Percentiles rank a stretch among this genome's conserved stretches.
These are phyloP conservation scores for Gymnothorax javanicus DNA, from an alignment of 2,797 vertebrate species.

Conservation along the genomic window DNA sequence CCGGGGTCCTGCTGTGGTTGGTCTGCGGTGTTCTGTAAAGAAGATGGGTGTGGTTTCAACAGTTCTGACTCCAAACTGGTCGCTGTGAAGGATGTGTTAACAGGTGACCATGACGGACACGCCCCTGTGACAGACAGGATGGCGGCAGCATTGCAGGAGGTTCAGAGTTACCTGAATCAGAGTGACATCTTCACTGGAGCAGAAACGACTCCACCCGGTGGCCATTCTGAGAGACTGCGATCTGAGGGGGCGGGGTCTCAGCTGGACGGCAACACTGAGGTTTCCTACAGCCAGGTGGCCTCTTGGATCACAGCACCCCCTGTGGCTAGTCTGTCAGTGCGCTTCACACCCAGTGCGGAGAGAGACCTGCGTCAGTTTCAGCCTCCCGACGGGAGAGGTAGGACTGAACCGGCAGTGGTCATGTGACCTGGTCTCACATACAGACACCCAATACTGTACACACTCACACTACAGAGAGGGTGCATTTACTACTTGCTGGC, in stretches of 20 bases:
- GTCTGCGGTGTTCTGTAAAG: constrained; percentile 30
- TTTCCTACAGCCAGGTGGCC: constrained; percentile 68
- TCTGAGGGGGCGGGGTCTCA: neutral
- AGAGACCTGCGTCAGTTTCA: constrained; percentile 73
- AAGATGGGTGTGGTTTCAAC: neutral
- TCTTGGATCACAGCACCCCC: constrained; percentile 81
- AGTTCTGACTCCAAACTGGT: neutral
- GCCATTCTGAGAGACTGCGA: neutral
- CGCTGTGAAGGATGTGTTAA: constrained; percentile 20
- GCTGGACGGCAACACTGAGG: constrained; percentile 54
- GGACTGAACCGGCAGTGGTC: neutral
- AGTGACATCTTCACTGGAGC: constrained; percentile 30
- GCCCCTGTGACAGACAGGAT: constrained; percentile 38
- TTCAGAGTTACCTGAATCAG: constrained; percentile 57
- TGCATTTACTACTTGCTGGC: neutral
- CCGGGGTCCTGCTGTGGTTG: constrained; percentile 16
- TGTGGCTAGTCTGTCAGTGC: constrained; percentile 72
- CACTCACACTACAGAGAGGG: neutral
- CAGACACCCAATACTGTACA: neutral
- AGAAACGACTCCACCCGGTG: constrained; percentile 1
- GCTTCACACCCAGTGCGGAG: constrained; percentile 80
- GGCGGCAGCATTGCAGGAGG: constrained; percentile 51
- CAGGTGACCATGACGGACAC: neutral
- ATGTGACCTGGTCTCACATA: neutral
- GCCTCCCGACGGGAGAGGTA: constrained; percentile 63